Conservation (phyloP, 2,888 invertebrate species). For the Harmothoe impar region DNA sequence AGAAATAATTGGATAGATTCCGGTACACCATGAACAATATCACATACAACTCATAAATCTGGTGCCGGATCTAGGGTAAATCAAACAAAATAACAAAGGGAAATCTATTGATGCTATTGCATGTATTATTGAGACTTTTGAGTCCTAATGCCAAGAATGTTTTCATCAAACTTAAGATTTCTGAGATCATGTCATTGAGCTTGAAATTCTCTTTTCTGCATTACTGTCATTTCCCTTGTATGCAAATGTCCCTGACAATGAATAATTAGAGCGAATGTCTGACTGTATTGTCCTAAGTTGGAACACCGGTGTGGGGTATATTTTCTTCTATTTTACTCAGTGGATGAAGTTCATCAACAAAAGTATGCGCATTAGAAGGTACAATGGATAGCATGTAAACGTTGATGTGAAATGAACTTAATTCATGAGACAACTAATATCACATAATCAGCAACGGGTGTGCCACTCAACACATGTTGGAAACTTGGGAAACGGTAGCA, state of each 20-base stretch:
- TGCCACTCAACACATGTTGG: conserved; percentile 37
- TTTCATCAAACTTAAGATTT: neutral
- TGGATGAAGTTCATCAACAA: neutral
- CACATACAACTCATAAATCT: conserved; percentile 27
- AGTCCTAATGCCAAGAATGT: conserved; percentile 30
- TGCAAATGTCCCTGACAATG: neutral
- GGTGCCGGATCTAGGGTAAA: neutral
- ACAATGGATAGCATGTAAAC: conserved; percentile 40
- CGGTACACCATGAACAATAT: neutral
- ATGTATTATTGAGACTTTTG: neutral
- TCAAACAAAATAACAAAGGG: neutral
- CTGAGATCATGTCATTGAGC: conserved; percentile 51
- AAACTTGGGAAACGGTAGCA: conserved; percentile 16
- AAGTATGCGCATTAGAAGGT: conserved; percentile 44
- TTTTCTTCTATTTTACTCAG: neutral
- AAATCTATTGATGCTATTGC: neutral
- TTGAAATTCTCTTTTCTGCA: neutral
- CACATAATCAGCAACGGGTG: conserved; percentile 42
- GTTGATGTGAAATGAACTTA: conserved; percentile 21
- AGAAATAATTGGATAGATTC: neutral
- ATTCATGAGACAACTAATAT: conserved; percentile 53
- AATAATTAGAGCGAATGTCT: neutral
- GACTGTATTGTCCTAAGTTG: neutral
- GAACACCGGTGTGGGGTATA: neutral
- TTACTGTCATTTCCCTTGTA: neutral